phyloP scores from a whole-genome alignment of 2,113 vertebrate genomes.

The Odobenus rosmarus region DNA sequence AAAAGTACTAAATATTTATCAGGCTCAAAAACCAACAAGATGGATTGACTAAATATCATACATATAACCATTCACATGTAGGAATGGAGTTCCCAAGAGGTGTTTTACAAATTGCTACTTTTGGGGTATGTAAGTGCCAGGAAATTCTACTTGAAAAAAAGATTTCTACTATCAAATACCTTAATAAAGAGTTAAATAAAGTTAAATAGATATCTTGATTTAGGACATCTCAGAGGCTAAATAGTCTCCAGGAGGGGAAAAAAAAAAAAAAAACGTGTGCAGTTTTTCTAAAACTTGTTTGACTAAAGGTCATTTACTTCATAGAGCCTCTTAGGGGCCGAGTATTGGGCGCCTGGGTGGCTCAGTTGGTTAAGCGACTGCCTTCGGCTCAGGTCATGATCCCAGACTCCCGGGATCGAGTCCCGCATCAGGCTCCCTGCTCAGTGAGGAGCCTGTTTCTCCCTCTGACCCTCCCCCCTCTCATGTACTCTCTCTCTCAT shows the following conservation, averaged over 20 bases:
- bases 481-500: too few species aligned
- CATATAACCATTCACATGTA: neutral
- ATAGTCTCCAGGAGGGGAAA: neutral
- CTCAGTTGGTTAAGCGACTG: too few species aligned
- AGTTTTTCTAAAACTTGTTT: neutral
- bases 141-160: neutral
- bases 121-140: neutral
- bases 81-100: neutral
- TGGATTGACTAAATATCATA: neutral
- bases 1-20: constrained; percentile 10
- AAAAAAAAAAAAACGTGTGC: neutral
- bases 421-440: too few species aligned
- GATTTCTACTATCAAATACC: neutral
- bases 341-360: neutral
- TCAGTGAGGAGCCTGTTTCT: too few species aligned
- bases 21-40: constrained; percentile 21
- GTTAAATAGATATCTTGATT: neutral
- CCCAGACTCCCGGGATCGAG: too few species aligned
- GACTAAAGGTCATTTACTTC: neutral
- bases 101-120: neutral
- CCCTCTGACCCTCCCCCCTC: too few species aligned
- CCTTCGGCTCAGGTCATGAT: too few species aligned
- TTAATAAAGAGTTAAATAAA: neutral
- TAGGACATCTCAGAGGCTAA: neutral
- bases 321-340: neutral